Evolutionary conservation across 2,797 vertebrate species (phyloP).

Genomic region (Sebastes kiyomatsui): DNA sequence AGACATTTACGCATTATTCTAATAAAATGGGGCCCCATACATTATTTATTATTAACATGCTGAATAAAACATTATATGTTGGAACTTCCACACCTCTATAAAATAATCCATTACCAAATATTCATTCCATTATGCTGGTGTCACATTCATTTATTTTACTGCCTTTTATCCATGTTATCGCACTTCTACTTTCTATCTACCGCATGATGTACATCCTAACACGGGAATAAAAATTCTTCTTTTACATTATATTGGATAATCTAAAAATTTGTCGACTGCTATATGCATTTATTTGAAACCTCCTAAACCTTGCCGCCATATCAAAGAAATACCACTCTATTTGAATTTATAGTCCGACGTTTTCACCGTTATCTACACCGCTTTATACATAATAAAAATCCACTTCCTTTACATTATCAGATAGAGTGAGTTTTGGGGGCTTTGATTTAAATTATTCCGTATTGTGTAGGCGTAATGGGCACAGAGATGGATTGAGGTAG

Average conservation of each 20-base stretch:
- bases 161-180: neutral
- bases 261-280: neutral
- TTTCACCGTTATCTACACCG: neutral
- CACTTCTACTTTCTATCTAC: neutral
- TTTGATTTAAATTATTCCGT: conserved; percentile 48
- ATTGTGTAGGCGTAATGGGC: conserved; percentile 43
- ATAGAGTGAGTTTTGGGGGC: conserved; percentile 24
- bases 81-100: neutral
- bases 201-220: neutral
- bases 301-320: neutral
- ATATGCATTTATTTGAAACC: conserved; percentile 13
- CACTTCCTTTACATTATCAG: conserved; percentile 27
- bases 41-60: neutral
- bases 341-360: neutral
- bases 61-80: neutral
- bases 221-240: neutral
- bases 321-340: conserved; percentile 10
- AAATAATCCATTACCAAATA: neutral
- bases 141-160: neutral
- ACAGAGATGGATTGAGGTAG: conserved; percentile 39
- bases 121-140: neutral
- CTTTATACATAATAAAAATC: conserved; percentile 10
- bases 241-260: conserved; percentile 20
- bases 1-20: neutral
- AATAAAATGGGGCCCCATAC: neutral